Evolutionary conservation across 2,797 vertebrate genomes (phyloP), one percentile per base, ranked within the genome.

Genomic region (Xerus rutilus): DNA sequence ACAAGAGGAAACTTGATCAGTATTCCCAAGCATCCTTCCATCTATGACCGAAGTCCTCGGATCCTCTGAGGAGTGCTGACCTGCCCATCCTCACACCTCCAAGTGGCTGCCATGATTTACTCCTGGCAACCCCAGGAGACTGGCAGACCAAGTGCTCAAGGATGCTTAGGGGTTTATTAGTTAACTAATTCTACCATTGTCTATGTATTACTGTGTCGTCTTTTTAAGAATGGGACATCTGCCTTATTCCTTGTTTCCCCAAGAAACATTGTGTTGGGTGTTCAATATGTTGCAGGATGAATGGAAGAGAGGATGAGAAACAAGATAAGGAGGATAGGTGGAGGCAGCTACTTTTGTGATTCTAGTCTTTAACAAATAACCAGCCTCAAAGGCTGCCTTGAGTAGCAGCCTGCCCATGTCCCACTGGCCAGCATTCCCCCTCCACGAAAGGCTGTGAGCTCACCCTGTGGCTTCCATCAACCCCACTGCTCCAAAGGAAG

Each of bases 141-240:
- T 0, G 0, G 20, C 30, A 14, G 57, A 21, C 15, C 35, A 13
- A 3, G 2, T 23, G 0, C 20, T 59, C 59, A 62, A 30, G 35
- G 67, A 59, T 67, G 62, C 52, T 49, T 21, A 32, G 35, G 25
- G 15, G 43, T 39, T 43, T 28, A 5, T 30, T 77, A 13, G 28
- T 90, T 43, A 65, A 32, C 17, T 9, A 32, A 69, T 14, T 65
- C 45, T 45, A 14, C 13, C 23, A 57, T 23, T 18, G 45, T 74
- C 57, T 43, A 3, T 21, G 32, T 15, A 7, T 62, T 57, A 28
- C 7, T 32, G 7, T 4, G 18, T 32, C 73, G 10, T 12, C 65
- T 39, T 14, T 15, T 70, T 13, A 28, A 39, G 52, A n/a, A 49
- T 28, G 52, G 65, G 65, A 49, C 18, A 6, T 7, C 20, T 20